These are phyloP conservation scores for Stichopus chloronotus DNA, from an alignment of 35 echinoderm and acorn worm genomes.

Conservation along the genomic window DNA sequence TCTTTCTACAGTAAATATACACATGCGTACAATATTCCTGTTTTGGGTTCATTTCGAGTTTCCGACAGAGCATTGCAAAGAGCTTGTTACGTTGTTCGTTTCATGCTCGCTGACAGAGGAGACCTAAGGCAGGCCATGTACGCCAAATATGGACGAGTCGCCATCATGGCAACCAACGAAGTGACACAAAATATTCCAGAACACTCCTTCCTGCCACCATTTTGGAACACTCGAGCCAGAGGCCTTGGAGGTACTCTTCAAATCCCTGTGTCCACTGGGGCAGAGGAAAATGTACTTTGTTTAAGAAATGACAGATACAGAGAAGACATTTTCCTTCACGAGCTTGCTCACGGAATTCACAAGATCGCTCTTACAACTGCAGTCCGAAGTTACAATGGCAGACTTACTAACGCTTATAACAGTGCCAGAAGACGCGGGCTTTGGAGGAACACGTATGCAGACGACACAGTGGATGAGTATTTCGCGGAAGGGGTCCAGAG, in stretches of 20 bases:
- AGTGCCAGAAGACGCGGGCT: slow-evolving; percentile 24
- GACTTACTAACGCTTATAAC: slow-evolving; percentile 69
- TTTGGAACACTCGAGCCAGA: slow-evolving; percentile 50
- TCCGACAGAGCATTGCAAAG: slow-evolving; percentile 69
- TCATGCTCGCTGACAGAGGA: slow-evolving; percentile 65
- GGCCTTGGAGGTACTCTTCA: slow-evolving; percentile 87
- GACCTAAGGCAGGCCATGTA: slow-evolving; percentile 76
- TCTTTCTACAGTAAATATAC: slow-evolving; percentile 64
- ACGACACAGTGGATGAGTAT: slow-evolving; percentile 86
- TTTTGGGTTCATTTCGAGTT: slow-evolving; percentile 58
- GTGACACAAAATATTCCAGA: slow-evolving; percentile 72
- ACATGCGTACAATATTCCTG: slow-evolving; percentile 86
- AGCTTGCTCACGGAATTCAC: slow-evolving; percentile 74
- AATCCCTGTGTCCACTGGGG: slow-evolving; percentile 79
- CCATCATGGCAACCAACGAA: slow-evolving; percentile 75
- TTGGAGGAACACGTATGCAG: slow-evolving; percentile 21
- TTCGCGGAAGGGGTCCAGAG: slow-evolving; percentile 90
- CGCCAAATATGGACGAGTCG: slow-evolving; percentile 64
- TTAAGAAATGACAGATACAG: slow-evolving; percentile 42
- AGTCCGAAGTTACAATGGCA: slow-evolving; percentile 10
- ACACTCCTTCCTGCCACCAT: slow-evolving; percentile 67
- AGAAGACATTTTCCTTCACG: slow-evolving; percentile 83
- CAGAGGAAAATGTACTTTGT: slow-evolving; percentile 89
- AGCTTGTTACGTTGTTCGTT: slow-evolving; percentile 79
- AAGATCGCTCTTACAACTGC: slow-evolving; percentile 66